phyloP scores from a whole-genome alignment of 2,888 invertebrate genomes.

The Bugula neritina region DNA sequence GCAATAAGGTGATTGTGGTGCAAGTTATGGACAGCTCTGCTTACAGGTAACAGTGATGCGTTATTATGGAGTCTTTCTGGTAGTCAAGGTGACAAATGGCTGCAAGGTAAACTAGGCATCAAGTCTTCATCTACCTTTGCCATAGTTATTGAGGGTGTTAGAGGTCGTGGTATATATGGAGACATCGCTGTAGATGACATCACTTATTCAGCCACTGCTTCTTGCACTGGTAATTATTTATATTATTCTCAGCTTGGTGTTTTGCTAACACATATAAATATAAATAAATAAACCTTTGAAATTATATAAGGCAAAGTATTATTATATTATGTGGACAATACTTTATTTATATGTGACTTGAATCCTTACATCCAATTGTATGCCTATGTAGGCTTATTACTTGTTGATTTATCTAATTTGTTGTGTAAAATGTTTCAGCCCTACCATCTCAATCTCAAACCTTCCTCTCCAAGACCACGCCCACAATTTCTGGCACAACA shows the following conservation, averaged over 20 bases:
- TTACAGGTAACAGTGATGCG: constrained; percentile 6
- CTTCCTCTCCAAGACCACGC: constrained; percentile 20
- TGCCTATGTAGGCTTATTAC: too few relatives aligned
- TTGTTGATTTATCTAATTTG: too few relatives aligned
- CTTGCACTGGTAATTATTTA: constrained; percentile 27
- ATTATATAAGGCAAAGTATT: too few relatives aligned
- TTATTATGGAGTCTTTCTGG: constrained; percentile 56
- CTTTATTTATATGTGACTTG: too few relatives aligned
- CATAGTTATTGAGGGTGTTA: constrained; percentile 33
- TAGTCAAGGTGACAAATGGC: constrained; percentile 68
- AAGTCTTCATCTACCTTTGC: constrained; percentile 29
- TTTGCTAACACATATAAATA: background rate
- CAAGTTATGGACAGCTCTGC: too few relatives aligned
- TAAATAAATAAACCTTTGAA: too few relatives aligned
- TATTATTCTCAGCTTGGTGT: background rate
- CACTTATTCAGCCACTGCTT: constrained; percentile 33
- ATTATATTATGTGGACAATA: too few relatives aligned
- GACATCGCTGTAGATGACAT: constrained; percentile 49
- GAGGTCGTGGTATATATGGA: constrained; percentile 35
- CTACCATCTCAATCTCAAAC: background rate
- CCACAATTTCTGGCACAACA: constrained; percentile 6
- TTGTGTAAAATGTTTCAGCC: too few relatives aligned
- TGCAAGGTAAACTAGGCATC: constrained; percentile 54
- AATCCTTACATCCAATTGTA: too few relatives aligned
- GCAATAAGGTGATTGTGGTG: too few relatives aligned